Evolutionary conservation across 2,797 vertebrate species (phyloP), one percentile per base, ranked within the genome.

Genomic region (Acridotheres tristis): DNA sequence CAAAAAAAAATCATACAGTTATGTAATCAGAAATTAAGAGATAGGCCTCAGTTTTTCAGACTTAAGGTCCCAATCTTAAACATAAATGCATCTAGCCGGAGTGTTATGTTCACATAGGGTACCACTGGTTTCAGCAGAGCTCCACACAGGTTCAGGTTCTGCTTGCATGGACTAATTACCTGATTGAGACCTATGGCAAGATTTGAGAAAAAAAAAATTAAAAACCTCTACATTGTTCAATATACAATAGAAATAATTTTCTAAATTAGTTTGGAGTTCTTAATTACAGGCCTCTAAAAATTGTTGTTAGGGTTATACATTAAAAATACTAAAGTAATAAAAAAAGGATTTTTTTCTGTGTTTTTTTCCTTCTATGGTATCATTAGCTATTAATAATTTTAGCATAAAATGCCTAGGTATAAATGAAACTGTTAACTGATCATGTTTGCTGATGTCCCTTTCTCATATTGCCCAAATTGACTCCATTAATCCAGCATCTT

Each of bases 401-500:
- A 97, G 92, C 97, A 97, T 97, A 97, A 96, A 97, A 97, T 95
- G 97, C 95, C 97, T 98, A 98, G 96, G 53, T 97, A 98, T 98
- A 98, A 98, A 98, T 96, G 97, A 95, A 96, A 98, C 77, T 94
- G 97, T 97, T 98, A 98, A 98, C 94, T 78, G 93, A 91, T 97
- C 91, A 13, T 85, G 88, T 90, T 94, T 95, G 94, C 91, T 92
- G 97, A 97, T 96, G 95, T 97, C 93, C 96, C 91, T 96, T 96
- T 94, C 88, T 43, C 66, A 54, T 36, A 47, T 62, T 92, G 82
- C 73, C 36, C 73, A 75, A 82, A 80, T 30, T 67, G 79, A 85
- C n/a, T 38, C 89, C 80, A 62, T 97, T 97, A 98, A 95, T 98
- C 98, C 97, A 98, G 93, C 97, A 97, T 97, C 96, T 98, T 98